These are phyloP conservation scores for Microcebus tavaratra DNA, from an alignment of 2,113 vertebrate species.

Conservation along the genomic window DNA sequence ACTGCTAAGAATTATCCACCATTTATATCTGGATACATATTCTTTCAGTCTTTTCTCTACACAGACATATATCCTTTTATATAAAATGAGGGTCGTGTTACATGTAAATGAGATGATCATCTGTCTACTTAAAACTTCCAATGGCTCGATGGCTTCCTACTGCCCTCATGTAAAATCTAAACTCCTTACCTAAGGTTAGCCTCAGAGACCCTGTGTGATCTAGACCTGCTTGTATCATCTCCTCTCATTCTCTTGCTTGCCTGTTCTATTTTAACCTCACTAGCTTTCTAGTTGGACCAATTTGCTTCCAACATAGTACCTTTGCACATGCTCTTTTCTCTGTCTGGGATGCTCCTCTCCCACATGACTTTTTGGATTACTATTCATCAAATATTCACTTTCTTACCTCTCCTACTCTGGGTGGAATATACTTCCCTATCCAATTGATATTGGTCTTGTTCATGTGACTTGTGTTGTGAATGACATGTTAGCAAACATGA, in stretches of 20 bases:
- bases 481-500: not conserved
- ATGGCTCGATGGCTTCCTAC: not conserved
- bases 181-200: not conserved
- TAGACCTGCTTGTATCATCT: not conserved
- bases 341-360: not conserved
- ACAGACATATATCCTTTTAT: not conserved
- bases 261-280: not conserved
- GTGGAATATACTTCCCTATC: not conserved
- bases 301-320: not conserved
- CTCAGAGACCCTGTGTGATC: not conserved
- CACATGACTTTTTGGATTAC: not conserved
- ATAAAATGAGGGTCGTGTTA: not conserved
- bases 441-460: not conserved
- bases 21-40: not conserved
- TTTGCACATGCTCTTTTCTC: not conserved
- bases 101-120: not conserved
- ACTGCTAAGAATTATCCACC: not conserved
- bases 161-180: not conserved
- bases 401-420: not conserved
- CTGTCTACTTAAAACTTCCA: not conserved
- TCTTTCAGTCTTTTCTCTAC: not conserved
- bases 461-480: not conserved
- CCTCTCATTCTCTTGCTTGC: not conserved
- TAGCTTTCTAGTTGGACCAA: not conserved
- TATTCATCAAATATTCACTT: not conserved